Conservation (phyloP, 2,797 vertebrate species). For the Rousettus madagascariensis region DNA sequence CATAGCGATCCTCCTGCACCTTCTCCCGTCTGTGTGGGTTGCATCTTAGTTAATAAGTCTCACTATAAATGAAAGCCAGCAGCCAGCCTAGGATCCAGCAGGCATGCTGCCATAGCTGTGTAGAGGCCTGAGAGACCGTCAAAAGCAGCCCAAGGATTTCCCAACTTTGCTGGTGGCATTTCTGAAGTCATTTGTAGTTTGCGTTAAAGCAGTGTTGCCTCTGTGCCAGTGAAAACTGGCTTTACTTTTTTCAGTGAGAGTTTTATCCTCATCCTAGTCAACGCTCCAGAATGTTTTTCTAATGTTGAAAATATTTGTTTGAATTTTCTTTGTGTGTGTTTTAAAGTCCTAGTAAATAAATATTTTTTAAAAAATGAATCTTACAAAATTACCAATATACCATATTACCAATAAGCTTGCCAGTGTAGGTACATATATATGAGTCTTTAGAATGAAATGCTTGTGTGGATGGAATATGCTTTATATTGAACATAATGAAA, state of each 20-base stretch:
- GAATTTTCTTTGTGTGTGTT: neutral
- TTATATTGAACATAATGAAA: slow-evolving; percentile 14
- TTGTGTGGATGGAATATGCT: neutral
- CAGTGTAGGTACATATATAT: neutral
- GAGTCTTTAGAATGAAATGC: slow-evolving; percentile 22
- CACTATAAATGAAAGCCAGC: slow-evolving; percentile 12
- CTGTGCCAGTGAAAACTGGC: neutral
- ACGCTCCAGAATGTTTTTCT: neutral
- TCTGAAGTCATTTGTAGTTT: neutral
- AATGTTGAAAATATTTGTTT: neutral
- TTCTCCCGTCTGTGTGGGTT: neutral
- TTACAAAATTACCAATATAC: neutral
- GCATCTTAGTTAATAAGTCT: slow-evolving; percentile 24
- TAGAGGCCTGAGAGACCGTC: neutral
- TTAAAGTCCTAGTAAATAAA: slow-evolving; percentile 1
- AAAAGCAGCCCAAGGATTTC: neutral
- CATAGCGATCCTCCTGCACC: neutral
- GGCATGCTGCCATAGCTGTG: neutral
- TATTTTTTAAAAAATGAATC: neutral
- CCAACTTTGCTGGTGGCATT: neutral
- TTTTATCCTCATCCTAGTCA: neutral
- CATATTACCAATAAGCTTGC: neutral
- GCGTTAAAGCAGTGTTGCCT: neutral
- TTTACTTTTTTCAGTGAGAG: neutral
- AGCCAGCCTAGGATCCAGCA: neutral